Percentiles rank a stretch among this genome's conserved stretches.
Conservation (phyloP, 2,113 vertebrate genomes). For the Cyanoliseus patagonus region DNA sequence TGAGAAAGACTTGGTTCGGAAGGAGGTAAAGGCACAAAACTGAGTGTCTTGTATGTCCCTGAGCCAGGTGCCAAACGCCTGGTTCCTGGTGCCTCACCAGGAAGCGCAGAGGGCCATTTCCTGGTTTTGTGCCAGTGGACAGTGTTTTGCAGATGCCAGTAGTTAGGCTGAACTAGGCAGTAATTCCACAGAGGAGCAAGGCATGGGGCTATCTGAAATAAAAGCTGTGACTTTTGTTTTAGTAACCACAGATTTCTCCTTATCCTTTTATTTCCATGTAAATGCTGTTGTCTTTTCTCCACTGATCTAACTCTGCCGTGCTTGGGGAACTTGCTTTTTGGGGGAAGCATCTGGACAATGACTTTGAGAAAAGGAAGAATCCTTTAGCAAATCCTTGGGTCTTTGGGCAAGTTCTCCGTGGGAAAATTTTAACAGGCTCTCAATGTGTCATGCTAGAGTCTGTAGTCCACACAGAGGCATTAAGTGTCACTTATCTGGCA, state of each 20-base stretch:
- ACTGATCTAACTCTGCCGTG: background rate
- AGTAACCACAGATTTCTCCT: background rate
- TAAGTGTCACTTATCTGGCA: background rate
- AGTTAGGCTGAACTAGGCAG: background rate
- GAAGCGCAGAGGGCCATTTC: background rate
- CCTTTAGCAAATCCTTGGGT: background rate
- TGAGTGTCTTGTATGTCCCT: fast-evolving
- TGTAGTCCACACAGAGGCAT: background rate
- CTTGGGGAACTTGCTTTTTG: background rate
- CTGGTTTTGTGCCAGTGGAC: background rate
- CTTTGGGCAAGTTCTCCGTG: background rate
- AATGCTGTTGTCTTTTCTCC: background rate
- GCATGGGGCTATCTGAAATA: background rate
- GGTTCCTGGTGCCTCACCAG: background rate
- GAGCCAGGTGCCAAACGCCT: background rate
- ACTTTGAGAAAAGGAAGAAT: background rate
- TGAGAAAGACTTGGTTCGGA: background rate
- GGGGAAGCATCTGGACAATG: background rate
- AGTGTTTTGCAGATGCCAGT: background rate
- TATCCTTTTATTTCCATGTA: background rate
- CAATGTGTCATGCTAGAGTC: background rate
- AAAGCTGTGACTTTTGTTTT: background rate
- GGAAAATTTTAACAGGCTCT: background rate
- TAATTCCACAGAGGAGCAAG: background rate
- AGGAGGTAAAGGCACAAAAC: background rate